phyloP scores from a whole-genome alignment of 2,888 invertebrate species.

The Tortricodes alternella region DNA sequence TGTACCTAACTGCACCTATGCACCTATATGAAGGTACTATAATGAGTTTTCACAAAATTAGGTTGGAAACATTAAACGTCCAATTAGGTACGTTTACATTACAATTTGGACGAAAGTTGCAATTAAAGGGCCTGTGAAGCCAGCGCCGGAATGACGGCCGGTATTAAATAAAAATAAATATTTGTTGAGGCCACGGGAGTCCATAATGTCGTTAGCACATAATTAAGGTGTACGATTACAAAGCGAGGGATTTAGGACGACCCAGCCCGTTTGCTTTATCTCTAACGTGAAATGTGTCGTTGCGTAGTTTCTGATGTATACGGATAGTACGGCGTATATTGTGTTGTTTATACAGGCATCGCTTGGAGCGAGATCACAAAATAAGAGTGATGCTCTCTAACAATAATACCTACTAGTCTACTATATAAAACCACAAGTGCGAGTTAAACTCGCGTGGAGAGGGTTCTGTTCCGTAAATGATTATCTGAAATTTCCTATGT shows the following conservation, averaged over 20 bases:
- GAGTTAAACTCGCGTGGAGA: too few species aligned
- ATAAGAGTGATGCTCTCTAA: too few species aligned
- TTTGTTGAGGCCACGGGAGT: slow-evolving; percentile 14
- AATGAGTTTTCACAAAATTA: too few species aligned
- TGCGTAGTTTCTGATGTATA: not conserved
- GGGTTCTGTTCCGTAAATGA: too few species aligned
- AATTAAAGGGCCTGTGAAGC: not conserved
- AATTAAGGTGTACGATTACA: slow-evolving; percentile 17
- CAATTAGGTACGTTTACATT: too few species aligned
- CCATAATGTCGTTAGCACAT: slow-evolving; percentile 7
- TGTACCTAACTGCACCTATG: too few species aligned
- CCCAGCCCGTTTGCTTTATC: slow-evolving; percentile 3
- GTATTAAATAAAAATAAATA: slow-evolving; percentile 23
- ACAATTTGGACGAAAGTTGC: not conserved
- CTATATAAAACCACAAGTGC: too few species aligned
- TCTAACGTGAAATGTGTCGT: not conserved
- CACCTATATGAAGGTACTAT: too few species aligned
- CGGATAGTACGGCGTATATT: not conserved
- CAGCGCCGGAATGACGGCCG: not conserved
- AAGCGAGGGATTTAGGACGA: slow-evolving; percentile 10
- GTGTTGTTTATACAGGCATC: not conserved
- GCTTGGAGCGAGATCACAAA: not conserved
- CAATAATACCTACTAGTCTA: too few species aligned
- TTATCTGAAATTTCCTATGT: too few species aligned
- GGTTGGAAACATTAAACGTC: too few species aligned